These are phyloP conservation scores for Glaucidium brasilianum DNA, from an alignment of 2,113 vertebrate genomes.

Conservation along the genomic window DNA sequence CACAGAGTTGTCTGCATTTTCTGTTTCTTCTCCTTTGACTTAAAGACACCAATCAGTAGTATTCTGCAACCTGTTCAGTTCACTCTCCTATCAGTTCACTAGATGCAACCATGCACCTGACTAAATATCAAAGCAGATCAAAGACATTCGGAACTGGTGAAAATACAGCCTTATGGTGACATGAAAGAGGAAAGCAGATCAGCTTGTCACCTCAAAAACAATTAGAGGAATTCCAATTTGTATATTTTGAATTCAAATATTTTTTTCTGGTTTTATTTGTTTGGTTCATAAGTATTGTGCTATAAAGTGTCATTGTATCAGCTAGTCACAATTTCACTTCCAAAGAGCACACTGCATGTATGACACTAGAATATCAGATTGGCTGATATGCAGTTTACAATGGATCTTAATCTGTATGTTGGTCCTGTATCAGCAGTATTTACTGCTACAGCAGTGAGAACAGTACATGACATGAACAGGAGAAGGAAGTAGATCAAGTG, in stretches of 20 bases:
- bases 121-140: neutral
- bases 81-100: neutral
- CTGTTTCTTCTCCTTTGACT: neutral
- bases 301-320: neutral
- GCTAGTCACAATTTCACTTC: neutral
- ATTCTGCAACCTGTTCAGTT: neutral
- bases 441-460: neutral
- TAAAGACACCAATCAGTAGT: neutral
- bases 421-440: neutral
- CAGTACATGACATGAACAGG: neutral
- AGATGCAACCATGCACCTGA: neutral
- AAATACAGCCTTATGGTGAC: neutral
- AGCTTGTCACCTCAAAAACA: neutral
- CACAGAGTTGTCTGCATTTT: neutral
- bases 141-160: neutral
- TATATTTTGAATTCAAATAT: neutral
- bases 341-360: neutral
- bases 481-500: slow-evolving; percentile 7
- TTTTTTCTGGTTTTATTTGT: neutral
- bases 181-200: neutral
- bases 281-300: neutral
- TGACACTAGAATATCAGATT: neutral
- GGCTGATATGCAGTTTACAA: neutral
- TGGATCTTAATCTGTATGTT: neutral
- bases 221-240: neutral